A percentile compares a stretch with the other conserved stretches of the same genome.
These are phyloP conservation scores for Gallinago solitaria DNA, from an alignment of 2,797 vertebrate genomes.

Conservation along the genomic window DNA sequence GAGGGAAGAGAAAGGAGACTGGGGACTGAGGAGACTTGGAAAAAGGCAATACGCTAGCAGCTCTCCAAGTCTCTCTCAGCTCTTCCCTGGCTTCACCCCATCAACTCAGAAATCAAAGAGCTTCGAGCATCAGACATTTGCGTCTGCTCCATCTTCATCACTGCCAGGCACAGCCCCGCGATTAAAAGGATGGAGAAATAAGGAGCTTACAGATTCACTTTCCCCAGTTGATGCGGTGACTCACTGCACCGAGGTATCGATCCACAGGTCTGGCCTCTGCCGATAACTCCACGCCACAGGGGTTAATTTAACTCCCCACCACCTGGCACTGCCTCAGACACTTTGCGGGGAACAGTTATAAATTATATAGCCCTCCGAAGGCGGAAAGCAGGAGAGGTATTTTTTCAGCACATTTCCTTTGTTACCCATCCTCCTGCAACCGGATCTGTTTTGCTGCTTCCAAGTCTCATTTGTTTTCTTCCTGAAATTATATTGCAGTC, in stretches of 20 bases:
- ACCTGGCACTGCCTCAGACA: constrained; percentile 47
- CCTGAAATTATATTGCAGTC: constrained; percentile 19
- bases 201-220: constrained; percentile 61
- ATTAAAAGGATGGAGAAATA: constrained; percentile 72
- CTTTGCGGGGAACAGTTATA: constrained; percentile 50
- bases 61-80: not conserved
- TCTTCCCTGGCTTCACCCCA: constrained; percentile 61
- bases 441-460: not conserved
- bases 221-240: constrained; percentile 19
- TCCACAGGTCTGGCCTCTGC: constrained; percentile 61
- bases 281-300: constrained; percentile 44
- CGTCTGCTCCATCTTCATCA: constrained; percentile 68
- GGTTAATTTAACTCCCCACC: constrained; percentile 64
- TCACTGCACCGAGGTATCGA: constrained; percentile 50
- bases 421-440: constrained; percentile 7
- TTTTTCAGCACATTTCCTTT: constrained; percentile 45
- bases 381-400: not conserved
- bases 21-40: not conserved
- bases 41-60: constrained; percentile 18
- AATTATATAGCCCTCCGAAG: constrained; percentile 48
- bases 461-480: constrained; percentile 42
- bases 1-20: not conserved
- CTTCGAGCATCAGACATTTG: constrained; percentile 59
- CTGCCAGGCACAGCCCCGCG: constrained; percentile 31
- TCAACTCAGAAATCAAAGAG: constrained; percentile 67